These are phyloP conservation scores for Neoseiulus cucumeris DNA, from an alignment of 1,140 invertebrate genomes.

Conservation along the genomic window DNA sequence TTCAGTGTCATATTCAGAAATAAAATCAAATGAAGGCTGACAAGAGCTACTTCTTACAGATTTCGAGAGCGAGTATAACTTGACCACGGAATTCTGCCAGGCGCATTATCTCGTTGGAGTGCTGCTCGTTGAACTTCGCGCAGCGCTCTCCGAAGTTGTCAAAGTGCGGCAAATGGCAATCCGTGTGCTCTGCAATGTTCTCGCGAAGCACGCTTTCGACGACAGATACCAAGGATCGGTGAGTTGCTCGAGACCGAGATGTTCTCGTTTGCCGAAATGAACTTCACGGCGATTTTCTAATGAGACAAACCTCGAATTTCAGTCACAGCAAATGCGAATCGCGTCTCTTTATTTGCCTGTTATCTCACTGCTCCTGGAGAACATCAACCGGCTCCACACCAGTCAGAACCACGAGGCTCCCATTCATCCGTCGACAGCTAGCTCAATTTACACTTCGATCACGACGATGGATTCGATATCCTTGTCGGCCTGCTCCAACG, in stretches of 20 bases:
- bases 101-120: slow-evolving; percentile 71
- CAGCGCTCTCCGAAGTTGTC: slow-evolving; percentile 56
- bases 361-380: slow-evolving; percentile 62
- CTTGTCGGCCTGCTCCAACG: slow-evolving; percentile 12
- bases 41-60: slow-evolving; percentile 15
- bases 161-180: slow-evolving; percentile 58
- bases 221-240: slow-evolving; percentile 49
- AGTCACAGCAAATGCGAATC: slow-evolving; percentile 62
- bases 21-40: too few relatives aligned
- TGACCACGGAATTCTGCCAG: slow-evolving; percentile 59
- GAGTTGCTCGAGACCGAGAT: slow-evolving; percentile 16
- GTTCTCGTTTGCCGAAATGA: background rate
- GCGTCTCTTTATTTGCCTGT: slow-evolving; percentile 74
- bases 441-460: background rate
- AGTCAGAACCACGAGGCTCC: slow-evolving; percentile 22
- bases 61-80: slow-evolving; percentile 33
- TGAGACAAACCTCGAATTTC: too few relatives aligned
- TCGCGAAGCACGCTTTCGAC: slow-evolving; percentile 85
- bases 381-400: slow-evolving; percentile 39
- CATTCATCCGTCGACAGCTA: slow-evolving; percentile 12
- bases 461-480: slow-evolving; percentile 1
- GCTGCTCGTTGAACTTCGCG: slow-evolving; percentile 45
- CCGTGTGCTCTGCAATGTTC: slow-evolving; percentile 51
- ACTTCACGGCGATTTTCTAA: background rate
- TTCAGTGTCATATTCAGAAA: too few relatives aligned